These are phyloP conservation scores for Copidosoma floridanum DNA, from an alignment of 1,140 invertebrate genomes.

Conservation along the genomic window DNA sequence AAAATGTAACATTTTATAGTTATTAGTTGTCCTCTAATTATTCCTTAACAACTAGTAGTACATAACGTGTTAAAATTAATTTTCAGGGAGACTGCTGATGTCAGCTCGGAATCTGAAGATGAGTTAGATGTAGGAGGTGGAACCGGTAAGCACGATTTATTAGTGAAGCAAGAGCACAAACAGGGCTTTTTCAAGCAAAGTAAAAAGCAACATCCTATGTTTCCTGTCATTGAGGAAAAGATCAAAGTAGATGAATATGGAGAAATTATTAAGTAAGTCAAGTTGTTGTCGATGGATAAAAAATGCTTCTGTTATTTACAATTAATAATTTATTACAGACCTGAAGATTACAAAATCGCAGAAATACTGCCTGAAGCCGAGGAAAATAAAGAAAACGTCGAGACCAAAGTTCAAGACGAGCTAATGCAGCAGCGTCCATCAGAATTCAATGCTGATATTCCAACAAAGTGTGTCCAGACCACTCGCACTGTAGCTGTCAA, in stretches of 20 bases:
- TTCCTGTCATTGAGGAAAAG: conserved; percentile 91
- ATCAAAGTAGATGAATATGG: conserved; percentile 93
- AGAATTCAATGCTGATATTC: conserved; percentile 71
- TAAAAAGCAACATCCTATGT: conserved; percentile 95
- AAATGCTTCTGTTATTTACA: conserved; percentile 19
- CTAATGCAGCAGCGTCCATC: conserved; percentile 55
- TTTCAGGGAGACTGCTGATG: conserved; percentile 65
- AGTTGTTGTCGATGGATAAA: too few relatives aligned
- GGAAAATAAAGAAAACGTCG: conserved; percentile 73
- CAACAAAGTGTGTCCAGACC: conserved; percentile 85
- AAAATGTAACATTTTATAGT: conserved; percentile 49
- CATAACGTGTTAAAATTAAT: too few relatives aligned
- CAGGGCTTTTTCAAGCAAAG: conserved; percentile 87
- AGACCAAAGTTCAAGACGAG: conserved; percentile 64
- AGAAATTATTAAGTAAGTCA: conserved; percentile 74
- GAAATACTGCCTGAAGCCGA: conserved; percentile 66
- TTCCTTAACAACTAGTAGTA: too few relatives aligned
- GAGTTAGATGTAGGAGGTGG: conserved; percentile 80
- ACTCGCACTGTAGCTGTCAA: conserved; percentile 76
- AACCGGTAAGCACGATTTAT: conserved; percentile 82
- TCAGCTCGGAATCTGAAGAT: conserved; percentile 81
- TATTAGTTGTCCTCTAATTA: conserved; percentile 6
- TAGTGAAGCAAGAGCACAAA: conserved; percentile 78
- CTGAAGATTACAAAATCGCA: conserved; percentile 84
- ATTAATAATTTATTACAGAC: conserved; percentile 51